A percentile compares a stretch with the other conserved stretches of the same genome.
Evolutionary conservation across 2,113 vertebrate species (phyloP).

Genomic region (Saguinus imperator): DNA sequence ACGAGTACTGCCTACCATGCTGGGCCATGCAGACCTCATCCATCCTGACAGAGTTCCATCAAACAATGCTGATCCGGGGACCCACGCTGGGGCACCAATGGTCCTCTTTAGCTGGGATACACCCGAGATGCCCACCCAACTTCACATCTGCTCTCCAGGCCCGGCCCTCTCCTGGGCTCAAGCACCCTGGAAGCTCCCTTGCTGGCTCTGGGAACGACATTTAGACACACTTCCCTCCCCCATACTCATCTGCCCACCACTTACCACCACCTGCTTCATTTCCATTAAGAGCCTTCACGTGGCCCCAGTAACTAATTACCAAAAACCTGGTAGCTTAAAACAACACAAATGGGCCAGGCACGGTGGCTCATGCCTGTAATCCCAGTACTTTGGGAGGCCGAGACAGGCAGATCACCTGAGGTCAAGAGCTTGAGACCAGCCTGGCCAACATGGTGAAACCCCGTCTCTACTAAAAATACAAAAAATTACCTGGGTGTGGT

Average conservation of each 20-base stretch:
- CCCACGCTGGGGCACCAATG: rapidly evolving
- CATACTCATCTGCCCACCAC: background rate
- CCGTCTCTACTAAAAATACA: too few species aligned
- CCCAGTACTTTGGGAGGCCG: too few species aligned
- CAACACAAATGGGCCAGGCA: too few species aligned
- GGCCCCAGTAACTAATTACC: rapidly evolving
- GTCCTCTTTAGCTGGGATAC: background rate
- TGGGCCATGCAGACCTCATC: rapidly evolving
- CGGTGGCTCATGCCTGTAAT: too few species aligned
- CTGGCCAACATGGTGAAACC: too few species aligned
- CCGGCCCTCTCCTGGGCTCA: background rate
- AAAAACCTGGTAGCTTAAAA: rapidly evolving
- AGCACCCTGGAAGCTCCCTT: background rate
- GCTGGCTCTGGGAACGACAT: too few species aligned
- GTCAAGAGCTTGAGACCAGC: too few species aligned
- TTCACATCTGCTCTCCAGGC: background rate
- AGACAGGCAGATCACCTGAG: too few species aligned
- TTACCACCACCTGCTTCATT: too few species aligned
- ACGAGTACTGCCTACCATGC: background rate
- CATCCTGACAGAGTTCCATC: background rate
- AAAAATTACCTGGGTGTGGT: too few species aligned
- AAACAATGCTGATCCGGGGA: too few species aligned
- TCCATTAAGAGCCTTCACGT: background rate
- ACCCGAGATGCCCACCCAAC: background rate
- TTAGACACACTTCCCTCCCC: background rate